phyloP scores from a whole-genome alignment of 2,797 vertebrate species.

The Periparus ater region DNA sequence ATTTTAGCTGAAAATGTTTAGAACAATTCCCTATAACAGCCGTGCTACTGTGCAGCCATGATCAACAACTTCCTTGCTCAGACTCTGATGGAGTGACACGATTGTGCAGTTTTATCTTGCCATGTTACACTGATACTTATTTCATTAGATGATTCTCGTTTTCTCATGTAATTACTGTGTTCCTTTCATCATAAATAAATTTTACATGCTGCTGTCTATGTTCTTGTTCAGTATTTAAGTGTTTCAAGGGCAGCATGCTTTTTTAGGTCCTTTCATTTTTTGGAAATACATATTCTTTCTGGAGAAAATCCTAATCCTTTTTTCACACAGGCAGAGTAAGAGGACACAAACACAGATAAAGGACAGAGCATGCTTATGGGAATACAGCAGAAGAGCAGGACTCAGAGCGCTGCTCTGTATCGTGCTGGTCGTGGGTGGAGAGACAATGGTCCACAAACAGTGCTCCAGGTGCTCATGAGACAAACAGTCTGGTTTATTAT shows the following conservation, averaged over 20 bases:
- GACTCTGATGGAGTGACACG: not conserved
- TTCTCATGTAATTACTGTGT: not conserved
- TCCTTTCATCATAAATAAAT: conserved; percentile 4
- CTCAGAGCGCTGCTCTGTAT: too few species aligned
- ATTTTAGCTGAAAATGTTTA: conserved; percentile 46
- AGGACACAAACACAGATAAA: not conserved
- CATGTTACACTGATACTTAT: conserved; percentile 37
- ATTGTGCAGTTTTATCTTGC: conserved; percentile 33
- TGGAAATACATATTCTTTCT: not conserved
- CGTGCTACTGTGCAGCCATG: not conserved
- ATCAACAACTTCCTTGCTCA: conserved; percentile 41
- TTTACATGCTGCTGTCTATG: not conserved
- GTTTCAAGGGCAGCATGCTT: not conserved
- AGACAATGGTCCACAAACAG: too few species aligned
- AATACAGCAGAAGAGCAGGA: too few species aligned
- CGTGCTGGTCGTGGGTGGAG: too few species aligned
- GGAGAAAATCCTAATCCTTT: not conserved
- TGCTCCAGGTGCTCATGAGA: too few species aligned
- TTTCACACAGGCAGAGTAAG: not conserved
- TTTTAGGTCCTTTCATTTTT: not conserved
- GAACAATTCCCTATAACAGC: conserved; percentile 9
- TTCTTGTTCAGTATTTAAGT: not conserved
- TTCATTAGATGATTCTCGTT: not conserved
- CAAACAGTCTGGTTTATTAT: too few species aligned
- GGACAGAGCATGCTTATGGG: not conserved